These are phyloP conservation scores for Felis chaus DNA, from an alignment of 2,113 vertebrate genomes.

Conservation along the genomic window DNA sequence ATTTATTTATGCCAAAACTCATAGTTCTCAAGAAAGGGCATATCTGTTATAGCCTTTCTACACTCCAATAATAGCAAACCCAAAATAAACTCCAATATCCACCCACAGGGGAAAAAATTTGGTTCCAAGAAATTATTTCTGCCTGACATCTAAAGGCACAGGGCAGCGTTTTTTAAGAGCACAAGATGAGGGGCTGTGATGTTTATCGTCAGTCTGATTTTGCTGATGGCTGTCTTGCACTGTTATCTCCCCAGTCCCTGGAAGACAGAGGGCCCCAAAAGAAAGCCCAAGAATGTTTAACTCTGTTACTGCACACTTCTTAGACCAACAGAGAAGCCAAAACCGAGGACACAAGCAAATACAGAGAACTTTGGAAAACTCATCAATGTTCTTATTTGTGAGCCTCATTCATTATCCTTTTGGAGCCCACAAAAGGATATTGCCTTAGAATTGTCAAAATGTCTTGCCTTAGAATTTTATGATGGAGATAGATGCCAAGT, in stretches of 20 bases:
- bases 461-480: background rate
- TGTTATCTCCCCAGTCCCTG: background rate
- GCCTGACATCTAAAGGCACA: conserved; percentile 75
- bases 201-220: conserved; percentile 44
- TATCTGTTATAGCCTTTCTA: conserved; percentile 75
- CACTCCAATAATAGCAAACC: conserved; percentile 71
- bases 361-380: conserved; percentile 16
- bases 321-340: conserved; percentile 28
- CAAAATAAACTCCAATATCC: conserved; percentile 79
- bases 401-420: conserved; percentile 57
- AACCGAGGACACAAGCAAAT: background rate
- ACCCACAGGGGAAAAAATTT: conserved; percentile 53
- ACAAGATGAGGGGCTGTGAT: background rate
- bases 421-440: background rate
- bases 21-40: conserved; percentile 73
- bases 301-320: conserved; percentile 20
- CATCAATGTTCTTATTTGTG: background rate
- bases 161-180: conserved; percentile 54
- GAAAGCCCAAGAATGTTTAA: background rate
- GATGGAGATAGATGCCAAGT: background rate
- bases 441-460: background rate
- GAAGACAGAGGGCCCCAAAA: background rate
- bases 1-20: conserved; percentile 79
- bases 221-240: background rate
- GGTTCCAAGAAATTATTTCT: conserved; percentile 80